phyloP scores from a whole-genome alignment of 2,113 vertebrate genomes.

The Sebastes fasciatus region DNA sequence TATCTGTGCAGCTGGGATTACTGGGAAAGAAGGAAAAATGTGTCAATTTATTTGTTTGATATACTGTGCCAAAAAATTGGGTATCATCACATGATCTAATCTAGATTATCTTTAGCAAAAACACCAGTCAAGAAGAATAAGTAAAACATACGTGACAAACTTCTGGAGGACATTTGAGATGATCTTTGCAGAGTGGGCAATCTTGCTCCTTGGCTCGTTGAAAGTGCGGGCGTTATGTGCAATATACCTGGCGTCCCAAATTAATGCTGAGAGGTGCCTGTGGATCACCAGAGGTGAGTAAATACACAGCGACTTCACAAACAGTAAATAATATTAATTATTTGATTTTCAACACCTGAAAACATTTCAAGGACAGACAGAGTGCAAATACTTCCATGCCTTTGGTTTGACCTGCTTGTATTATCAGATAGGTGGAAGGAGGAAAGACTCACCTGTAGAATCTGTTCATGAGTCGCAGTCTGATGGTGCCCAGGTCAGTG shows the following conservation, averaged over 20 bases:
- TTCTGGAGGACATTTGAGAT: slow-evolving; percentile 94
- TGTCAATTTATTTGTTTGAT: not conserved
- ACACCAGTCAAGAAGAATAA: not conserved
- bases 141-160: slow-evolving; percentile 90
- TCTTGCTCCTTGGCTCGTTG: slow-evolving; percentile 96
- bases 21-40: slow-evolving; percentile 79
- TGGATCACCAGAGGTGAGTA: slow-evolving; percentile 43
- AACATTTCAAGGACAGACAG: not conserved
- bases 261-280: slow-evolving; percentile 93
- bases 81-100: not conserved
- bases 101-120: not conserved
- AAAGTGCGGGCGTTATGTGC: slow-evolving; percentile 95
- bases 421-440: not conserved
- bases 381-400: not conserved
- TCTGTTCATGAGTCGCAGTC: slow-evolving; percentile 89
- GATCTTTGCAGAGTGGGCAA: slow-evolving; percentile 93
- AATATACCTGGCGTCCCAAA: slow-evolving; percentile 96
- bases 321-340: not conserved
- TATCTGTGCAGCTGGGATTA: slow-evolving; percentile 89
- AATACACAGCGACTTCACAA: slow-evolving; percentile 1
- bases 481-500: slow-evolving; percentile 94
- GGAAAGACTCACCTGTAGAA: slow-evolving; percentile 92
- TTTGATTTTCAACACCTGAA: not conserved
- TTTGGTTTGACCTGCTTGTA: not conserved
- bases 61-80: not conserved